A percentile compares a stretch with the other conserved stretches of the same genome.
Evolutionary conservation across 2,888 invertebrate species (phyloP).

Genomic region (Dendrolimus pini): DNA sequence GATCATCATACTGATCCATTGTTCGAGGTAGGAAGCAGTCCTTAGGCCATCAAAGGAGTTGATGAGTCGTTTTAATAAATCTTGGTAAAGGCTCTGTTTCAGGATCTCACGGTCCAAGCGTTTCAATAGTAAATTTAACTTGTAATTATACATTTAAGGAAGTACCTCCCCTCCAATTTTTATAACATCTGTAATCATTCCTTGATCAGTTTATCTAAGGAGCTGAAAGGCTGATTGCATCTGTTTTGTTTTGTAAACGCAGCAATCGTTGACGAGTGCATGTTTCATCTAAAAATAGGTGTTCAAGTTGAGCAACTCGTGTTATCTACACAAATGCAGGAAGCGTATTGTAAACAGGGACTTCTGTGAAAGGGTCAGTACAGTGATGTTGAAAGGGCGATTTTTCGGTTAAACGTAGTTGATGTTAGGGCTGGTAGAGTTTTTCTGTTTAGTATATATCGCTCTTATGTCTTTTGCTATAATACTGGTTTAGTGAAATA

Average conservation of each 20-base stretch:
- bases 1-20: too few species aligned
- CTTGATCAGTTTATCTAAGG: slow-evolving; percentile 4
- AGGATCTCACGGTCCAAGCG: too few species aligned
- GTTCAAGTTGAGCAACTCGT: slow-evolving; percentile 20
- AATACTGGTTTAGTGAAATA: too few species aligned
- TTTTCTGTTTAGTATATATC: too few species aligned
- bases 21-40: too few species aligned
- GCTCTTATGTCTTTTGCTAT: too few species aligned
- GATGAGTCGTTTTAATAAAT: too few species aligned
- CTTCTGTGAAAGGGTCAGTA: slow-evolving; percentile 37
- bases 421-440: neutral
- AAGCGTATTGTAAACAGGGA: slow-evolving; percentile 43
- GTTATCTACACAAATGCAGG: slow-evolving; percentile 34
- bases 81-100: too few species aligned
- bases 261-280: slow-evolving; percentile 1
- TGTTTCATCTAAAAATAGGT: slow-evolving; percentile 23
- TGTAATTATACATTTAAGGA: too few species aligned
- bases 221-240: neutral
- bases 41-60: too few species aligned
- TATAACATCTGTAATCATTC: neutral
- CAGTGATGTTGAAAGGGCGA: slow-evolving; percentile 31
- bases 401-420: slow-evolving; percentile 22
- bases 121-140: too few species aligned
- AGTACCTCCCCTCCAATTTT: too few species aligned
- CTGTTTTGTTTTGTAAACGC: slow-evolving; percentile 5